phyloP scores from a whole-genome alignment of 2,113 vertebrate genomes.

The Sylvia atricapilla region DNA sequence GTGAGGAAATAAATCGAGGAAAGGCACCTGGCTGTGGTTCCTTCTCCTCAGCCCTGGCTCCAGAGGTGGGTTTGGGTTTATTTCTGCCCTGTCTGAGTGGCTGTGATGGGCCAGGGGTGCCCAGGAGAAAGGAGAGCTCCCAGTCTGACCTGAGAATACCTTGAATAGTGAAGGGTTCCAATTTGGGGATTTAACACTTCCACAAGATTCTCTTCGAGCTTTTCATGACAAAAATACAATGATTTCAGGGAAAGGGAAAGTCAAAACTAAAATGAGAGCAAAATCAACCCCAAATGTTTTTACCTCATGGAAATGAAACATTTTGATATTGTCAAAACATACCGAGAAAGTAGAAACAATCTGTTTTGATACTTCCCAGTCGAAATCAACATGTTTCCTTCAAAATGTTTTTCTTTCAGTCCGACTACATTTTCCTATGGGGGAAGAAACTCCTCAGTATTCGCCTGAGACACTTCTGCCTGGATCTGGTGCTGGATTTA shows the following conservation, averaged over 20 bases:
- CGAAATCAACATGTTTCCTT: conserved; percentile 7
- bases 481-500: not conserved
- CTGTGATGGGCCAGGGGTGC: not conserved
- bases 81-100: not conserved
- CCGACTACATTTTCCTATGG: not conserved
- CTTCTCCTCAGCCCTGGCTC: not conserved
- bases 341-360: conserved; percentile 16
- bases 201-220: not conserved
- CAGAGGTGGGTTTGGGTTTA: not conserved
- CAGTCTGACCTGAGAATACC: not conserved
- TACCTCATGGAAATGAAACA: conserved; percentile 56
- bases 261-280: not conserved
- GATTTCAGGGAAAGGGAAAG: not conserved
- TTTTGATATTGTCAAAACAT: conserved; percentile 58
- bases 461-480: not conserved
- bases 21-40: not conserved
- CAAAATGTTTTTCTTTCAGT: conserved; percentile 48
- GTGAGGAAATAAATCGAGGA: not conserved
- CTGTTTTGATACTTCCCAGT: conserved; percentile 49
- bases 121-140: not conserved
- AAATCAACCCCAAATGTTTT: conserved; percentile 37
- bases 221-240: not conserved
- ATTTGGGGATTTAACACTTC: not conserved
- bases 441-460: not conserved
- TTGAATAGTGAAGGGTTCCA: not conserved